Base-by-base conservation (phyloP, 2,888 invertebrate genomes). In the Pharmacophagus antenor region DNA sequence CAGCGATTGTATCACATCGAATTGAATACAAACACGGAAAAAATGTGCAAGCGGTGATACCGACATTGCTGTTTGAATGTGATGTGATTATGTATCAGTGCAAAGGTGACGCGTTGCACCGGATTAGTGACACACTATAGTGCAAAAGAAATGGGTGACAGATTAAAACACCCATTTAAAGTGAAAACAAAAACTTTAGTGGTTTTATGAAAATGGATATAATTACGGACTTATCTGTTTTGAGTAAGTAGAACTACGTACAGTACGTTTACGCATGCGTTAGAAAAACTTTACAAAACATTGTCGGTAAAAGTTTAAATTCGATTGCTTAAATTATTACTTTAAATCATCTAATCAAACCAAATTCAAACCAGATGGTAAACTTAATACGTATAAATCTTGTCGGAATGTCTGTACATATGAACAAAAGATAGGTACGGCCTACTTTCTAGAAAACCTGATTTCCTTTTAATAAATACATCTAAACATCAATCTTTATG, bases 101-200 rank as follows among this genome's bases (percentile, higher is more conserved):
- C 41, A 52, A 21, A 46, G 46, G 61, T 61, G 48, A 52, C 56
- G 17, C 61, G 61, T 51, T 62, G 56, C 53, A 52, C 58, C 48
- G 42, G 53, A 56, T 59, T 46, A 56, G 66, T 67, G 65, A 59
- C 56, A 48, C 56, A 55, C 61, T 60, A 67, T 76, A 79, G 83
- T 81, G 76, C 73, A 63, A 75, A 74, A 86, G 88, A 85, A 81
- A 90, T 90, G 89, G 89, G 84, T 85, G 88, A 87, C 82, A 85
- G 79, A 66, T 77, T 85, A 58, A 86, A 84, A 74, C 83, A 84
- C 73, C 88, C 85, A 79, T 84, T 80, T 62, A 88, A 82, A 85
- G 84, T 85, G 80, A 88, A 86, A 86, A 77, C 68, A 69, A 82
- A 77, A 78, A 81, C 84, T 71, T 73, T 78, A 71, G 76, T 74